phyloP scores from a whole-genome alignment of 2,797 vertebrate species.

The Eulemur mongoz region DNA sequence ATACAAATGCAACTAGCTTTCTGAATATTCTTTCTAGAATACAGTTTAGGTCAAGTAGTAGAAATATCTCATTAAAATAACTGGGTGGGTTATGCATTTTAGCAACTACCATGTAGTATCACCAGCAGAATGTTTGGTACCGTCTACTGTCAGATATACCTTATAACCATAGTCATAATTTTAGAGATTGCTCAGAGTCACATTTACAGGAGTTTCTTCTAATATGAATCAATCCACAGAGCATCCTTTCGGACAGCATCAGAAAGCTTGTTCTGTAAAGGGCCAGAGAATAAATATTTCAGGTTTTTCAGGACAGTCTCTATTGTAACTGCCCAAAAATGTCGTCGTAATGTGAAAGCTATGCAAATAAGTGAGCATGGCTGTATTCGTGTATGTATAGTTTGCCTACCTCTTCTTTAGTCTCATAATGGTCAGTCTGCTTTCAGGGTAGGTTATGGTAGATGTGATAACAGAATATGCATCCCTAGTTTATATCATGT shows the following conservation, averaged over 20 bases:
- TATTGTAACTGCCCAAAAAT: not conserved
- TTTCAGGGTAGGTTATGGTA: not conserved
- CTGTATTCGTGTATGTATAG: accelerated
- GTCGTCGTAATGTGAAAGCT: not conserved
- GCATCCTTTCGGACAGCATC: not conserved
- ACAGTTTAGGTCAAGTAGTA: not conserved
- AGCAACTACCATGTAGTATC: not conserved
- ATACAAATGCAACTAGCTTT: not conserved
- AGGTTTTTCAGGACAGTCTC: not conserved
- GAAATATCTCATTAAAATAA: not conserved
- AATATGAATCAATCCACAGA: not conserved
- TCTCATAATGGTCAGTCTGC: not conserved
- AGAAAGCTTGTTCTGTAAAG: not conserved
- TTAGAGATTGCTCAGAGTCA: not conserved
- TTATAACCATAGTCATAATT: not conserved
- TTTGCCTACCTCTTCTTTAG: not conserved
- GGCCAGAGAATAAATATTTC: not conserved
- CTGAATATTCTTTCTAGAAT: not conserved
- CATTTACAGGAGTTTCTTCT: not conserved
- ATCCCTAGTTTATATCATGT: not conserved
- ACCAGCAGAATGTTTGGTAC: not conserved
- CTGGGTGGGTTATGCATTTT: not conserved
- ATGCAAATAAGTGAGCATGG: not conserved
- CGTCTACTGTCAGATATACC: not conserved
- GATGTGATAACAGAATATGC: not conserved